Conservation (phyloP, 2,888 invertebrate species). For the Thyatira batis region DNA sequence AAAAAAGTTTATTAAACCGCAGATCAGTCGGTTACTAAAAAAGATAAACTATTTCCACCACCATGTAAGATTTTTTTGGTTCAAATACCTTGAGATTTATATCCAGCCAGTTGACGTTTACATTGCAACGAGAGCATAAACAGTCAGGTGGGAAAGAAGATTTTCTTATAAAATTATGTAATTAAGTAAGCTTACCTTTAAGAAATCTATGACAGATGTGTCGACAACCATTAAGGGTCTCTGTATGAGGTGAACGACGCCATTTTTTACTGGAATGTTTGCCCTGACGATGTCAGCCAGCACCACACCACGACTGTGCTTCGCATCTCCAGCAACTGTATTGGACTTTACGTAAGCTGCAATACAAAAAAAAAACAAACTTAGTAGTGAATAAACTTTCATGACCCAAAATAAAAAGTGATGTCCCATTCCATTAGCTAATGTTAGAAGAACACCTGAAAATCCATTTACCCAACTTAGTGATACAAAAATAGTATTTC, state of each 20-base stretch:
- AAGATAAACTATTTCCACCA: no score
- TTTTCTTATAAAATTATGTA: no score
- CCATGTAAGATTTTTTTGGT: no score
- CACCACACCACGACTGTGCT: slow-evolving; percentile 91
- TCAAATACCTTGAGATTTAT: no score
- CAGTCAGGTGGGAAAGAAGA: no score
- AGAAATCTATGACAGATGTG: slow-evolving; percentile 91
- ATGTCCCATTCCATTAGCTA: not conserved
- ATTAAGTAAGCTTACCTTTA: slow-evolving; percentile 84
- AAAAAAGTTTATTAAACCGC: no score
- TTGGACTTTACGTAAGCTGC: slow-evolving; percentile 93
- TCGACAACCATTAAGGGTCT: slow-evolving; percentile 96
- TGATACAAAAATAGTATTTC: no score
- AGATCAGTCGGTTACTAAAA: no score
- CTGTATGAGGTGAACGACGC: slow-evolving; percentile 95
- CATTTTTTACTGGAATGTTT: slow-evolving; percentile 95
- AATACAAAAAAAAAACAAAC: slow-evolving; percentile 24
- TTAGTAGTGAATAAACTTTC: not conserved
- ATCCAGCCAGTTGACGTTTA: no score
- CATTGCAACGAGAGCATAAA: no score
- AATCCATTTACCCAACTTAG: no score
- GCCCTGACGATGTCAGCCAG: slow-evolving; percentile 93
- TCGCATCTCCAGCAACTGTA: slow-evolving; percentile 89
- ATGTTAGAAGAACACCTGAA: no score
- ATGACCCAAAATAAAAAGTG: not conserved